phyloP scores from a whole-genome alignment of 2,888 invertebrate genomes.

The Scaptomyza flava region DNA sequence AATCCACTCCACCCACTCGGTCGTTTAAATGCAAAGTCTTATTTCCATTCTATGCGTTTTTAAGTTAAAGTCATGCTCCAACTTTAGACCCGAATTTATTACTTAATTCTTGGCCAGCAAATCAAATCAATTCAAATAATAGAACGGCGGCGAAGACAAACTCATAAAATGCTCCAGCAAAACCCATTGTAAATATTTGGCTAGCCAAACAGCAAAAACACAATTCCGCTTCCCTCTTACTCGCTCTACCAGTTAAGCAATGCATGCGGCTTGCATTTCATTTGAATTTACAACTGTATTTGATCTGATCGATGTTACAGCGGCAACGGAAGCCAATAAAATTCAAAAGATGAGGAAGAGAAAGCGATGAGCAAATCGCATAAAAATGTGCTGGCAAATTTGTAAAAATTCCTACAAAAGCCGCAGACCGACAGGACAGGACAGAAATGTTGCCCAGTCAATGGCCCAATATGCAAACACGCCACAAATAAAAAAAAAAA shows the following conservation, averaged over 20 bases:
- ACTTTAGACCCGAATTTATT: slow-evolving; percentile 55
- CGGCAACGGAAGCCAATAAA: slow-evolving; percentile 65
- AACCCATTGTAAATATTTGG: slow-evolving; percentile 74
- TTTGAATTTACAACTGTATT: slow-evolving; percentile 79
- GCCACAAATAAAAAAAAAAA: slow-evolving; percentile 33
- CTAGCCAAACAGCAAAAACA: slow-evolving; percentile 51
- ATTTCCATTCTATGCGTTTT: slow-evolving; percentile 1
- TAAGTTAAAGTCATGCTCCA: slow-evolving; percentile 37
- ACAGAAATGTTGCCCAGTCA: slow-evolving; percentile 55
- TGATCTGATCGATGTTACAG: slow-evolving; percentile 66
- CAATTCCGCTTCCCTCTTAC: neutral
- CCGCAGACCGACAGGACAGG: slow-evolving; percentile 16
- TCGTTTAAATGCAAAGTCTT: slow-evolving; percentile 21
- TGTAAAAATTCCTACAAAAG: slow-evolving; percentile 59
- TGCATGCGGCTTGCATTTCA: slow-evolving; percentile 75
- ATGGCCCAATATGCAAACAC: slow-evolving; percentile 74
- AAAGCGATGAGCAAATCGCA: slow-evolving; percentile 64
- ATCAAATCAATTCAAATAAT: slow-evolving; percentile 50
- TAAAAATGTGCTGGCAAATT: slow-evolving; percentile 68
- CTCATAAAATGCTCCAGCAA: slow-evolving; percentile 57
- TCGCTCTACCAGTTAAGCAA: slow-evolving; percentile 45
- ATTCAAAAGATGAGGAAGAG: slow-evolving; percentile 28
- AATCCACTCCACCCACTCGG: neutral
- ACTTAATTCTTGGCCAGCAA: slow-evolving; percentile 58
- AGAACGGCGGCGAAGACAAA: slow-evolving; percentile 45